Conservation (phyloP, 1,140 invertebrate species). For the Anthonomus grandis region DNA sequence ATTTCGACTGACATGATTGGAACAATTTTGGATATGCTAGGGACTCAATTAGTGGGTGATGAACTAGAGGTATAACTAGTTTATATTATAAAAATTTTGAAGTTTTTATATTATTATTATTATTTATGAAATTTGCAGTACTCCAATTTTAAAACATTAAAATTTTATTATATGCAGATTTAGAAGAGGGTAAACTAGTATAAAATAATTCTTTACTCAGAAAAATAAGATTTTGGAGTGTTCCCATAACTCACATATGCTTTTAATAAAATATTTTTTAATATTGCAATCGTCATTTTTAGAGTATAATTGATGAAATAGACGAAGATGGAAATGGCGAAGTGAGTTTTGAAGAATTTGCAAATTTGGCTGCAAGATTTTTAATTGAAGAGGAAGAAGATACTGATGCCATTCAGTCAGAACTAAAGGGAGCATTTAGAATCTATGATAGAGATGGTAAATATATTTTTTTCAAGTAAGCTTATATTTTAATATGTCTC, state of each 20-base stretch:
- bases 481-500: constrained; percentile 39
- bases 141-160: too few relatives aligned
- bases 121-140: too few relatives aligned
- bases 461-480: neutral
- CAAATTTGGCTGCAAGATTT: constrained; percentile 51
- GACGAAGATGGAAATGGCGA: constrained; percentile 50
- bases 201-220: too few relatives aligned
- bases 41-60: constrained; percentile 65
- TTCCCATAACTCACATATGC: too few relatives aligned
- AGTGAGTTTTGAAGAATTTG: constrained; percentile 59
- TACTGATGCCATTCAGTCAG: constrained; percentile 66
- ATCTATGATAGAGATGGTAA: constrained; percentile 71
- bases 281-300: constrained; percentile 44
- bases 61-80: constrained; percentile 63
- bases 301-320: constrained; percentile 50
- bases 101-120: too few relatives aligned
- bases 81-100: too few relatives aligned
- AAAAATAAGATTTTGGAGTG: too few relatives aligned
- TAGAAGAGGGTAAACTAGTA: too few relatives aligned
- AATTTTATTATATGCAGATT: too few relatives aligned
- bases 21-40: constrained; percentile 74
- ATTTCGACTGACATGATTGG: constrained; percentile 72
- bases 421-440: constrained; percentile 77
- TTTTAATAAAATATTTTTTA: constrained; percentile 2
- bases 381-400: constrained; percentile 62